Conservation (phyloP, 2,797 vertebrate genomes). For the Liparis tanakae region DNA sequence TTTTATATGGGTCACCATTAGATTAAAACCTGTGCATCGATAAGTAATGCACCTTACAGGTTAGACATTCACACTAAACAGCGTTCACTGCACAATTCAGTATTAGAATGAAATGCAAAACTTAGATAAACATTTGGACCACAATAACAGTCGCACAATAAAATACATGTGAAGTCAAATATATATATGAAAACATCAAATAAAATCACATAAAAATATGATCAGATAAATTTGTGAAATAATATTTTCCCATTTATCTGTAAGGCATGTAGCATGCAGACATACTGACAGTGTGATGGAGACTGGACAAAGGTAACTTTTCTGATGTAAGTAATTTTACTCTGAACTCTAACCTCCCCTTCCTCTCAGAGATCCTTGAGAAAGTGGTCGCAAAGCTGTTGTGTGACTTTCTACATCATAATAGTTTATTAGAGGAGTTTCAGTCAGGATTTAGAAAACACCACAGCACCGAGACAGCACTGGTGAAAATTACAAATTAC, state of each 20-base stretch:
- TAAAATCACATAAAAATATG: neutral
- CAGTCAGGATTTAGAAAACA: no score
- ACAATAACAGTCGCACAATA: neutral
- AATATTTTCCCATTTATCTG: neutral
- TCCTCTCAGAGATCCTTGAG: no score
- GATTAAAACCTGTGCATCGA: neutral
- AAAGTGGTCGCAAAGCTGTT: no score
- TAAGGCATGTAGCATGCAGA: neutral
- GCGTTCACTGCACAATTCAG: neutral
- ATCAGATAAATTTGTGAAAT: neutral
- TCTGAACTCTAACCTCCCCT: no score
- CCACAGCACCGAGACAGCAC: no score
- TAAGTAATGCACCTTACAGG: neutral
- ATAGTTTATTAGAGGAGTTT: no score
- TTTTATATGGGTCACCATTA: slow-evolving; percentile 1
- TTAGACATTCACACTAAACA: neutral
- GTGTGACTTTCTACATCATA: no score
- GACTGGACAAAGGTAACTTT: neutral
- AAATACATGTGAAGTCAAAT: neutral
- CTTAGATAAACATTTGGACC: neutral
- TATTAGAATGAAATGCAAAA: neutral
- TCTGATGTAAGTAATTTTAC: neutral
- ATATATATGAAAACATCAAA: no score
- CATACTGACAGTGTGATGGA: neutral
- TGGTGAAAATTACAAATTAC: no score